Evolutionary conservation across 2,888 invertebrate species (phyloP), one percentile per base, ranked within the genome.

Genomic region (Hypena proboscidalis): DNA sequence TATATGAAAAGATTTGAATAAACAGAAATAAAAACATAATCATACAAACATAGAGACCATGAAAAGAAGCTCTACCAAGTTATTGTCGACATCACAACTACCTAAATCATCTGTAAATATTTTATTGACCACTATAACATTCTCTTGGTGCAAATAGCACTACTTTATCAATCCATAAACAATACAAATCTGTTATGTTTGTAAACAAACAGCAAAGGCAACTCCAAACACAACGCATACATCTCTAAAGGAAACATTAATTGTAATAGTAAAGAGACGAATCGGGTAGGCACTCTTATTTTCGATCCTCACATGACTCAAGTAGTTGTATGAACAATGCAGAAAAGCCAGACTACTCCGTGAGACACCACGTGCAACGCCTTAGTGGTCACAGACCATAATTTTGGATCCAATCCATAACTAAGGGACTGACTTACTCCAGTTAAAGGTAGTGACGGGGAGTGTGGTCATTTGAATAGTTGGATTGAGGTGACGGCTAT

Each of bases 331-430:
- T 15, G 38, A 54, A 66, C 69, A 70, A 72, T 70, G 62, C 64
- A 60, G 73, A 71, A 73, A 79, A 71, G 37, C 57, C 53, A 68
- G 69, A 61, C 63, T 15, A 33, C 23, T 41, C 20, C 35, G 14
- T 11, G 59, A 80, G 81, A 80, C 77, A 73, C 76, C 85, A 85
- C 86, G 85, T 85, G 87, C 80, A 80, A 70, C 77, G 62, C 88
- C 86, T 69, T 86, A 84, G 71, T 56, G 55, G 80, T 60, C 63
- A 54, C 76, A 50, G 58, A 66, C 87, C 88, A 87, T 87, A 86
- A 81, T 80, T 88, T 86, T 85, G 87, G 87, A 73, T 72, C 70
- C 85, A 66, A 83, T 78, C 85, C 86, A 83, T 85, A 85, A 77
- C 66, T 59, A 73, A 77, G 77, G 74, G 77, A 67, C 65, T 72